Conservation (phyloP, 2,797 vertebrate genomes). For the Liparis tanakae region DNA sequence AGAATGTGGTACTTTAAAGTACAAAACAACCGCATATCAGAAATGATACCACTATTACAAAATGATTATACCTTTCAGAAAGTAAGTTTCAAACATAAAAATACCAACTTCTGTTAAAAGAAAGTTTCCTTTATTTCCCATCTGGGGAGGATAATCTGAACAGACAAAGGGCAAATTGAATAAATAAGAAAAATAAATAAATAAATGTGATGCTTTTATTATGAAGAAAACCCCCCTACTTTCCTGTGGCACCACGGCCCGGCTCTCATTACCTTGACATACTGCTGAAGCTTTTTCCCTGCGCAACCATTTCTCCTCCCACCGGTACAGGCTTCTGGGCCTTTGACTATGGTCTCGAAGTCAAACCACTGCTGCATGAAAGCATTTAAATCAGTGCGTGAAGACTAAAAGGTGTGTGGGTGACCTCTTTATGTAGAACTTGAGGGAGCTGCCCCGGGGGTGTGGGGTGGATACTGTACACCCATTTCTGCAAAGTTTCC, state of each 20-base stretch:
- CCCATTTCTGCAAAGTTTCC: conserved; percentile 71
- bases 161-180: neutral
- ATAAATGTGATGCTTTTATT: conserved; percentile 66
- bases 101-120: neutral
- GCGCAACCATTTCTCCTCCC: conserved; percentile 73
- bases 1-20: neutral
- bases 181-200: neutral
- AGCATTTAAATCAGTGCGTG: conserved; percentile 54
- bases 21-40: neutral
- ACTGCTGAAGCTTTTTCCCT: conserved; percentile 65
- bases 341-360: conserved; percentile 65
- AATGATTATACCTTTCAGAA: neutral
- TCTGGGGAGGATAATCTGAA: neutral
- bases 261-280: conserved; percentile 55
- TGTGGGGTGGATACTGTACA: conserved; percentile 68
- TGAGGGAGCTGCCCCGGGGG: conserved; percentile 54
- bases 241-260: conserved; percentile 33
- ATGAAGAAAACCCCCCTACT: conserved; percentile 41
- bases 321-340: conserved; percentile 65
- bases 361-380: conserved; percentile 65
- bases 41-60: neutral
- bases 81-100: neutral
- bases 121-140: neutral
- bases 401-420: conserved; percentile 40
- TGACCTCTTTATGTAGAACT: conserved; percentile 69